Evolutionary conservation across 2,888 invertebrate genomes (phyloP).

Genomic region (Agrochola macilenta): DNA sequence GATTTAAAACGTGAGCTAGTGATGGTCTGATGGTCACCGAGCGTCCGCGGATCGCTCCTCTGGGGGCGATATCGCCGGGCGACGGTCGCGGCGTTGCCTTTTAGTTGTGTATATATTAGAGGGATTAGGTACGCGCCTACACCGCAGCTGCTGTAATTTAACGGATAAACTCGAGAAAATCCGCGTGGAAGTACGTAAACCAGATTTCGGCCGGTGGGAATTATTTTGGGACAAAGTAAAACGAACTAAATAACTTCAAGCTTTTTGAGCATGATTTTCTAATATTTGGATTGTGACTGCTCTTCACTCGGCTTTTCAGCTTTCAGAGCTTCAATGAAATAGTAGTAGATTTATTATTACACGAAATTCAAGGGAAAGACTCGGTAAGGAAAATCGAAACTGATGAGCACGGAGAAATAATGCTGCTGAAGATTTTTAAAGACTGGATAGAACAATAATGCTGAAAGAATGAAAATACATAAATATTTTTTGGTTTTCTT

Average conservation of each 20-base stretch:
- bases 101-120: conserved; percentile 89
- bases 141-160: conserved; percentile 82
- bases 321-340: not conserved
- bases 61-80: conserved; percentile 76
- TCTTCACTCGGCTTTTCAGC: too few relatives aligned
- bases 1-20: conserved; percentile 67
- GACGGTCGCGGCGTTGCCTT: conserved; percentile 79
- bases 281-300: not conserved
- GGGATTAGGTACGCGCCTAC: conserved; percentile 80
- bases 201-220: conserved; percentile 67
- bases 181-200: conserved; percentile 77
- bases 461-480: not conserved
- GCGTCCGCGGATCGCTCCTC: conserved; percentile 80
- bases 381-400: not conserved
- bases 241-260: not conserved
- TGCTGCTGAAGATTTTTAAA: not conserved
- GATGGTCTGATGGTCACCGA: conserved; percentile 82
- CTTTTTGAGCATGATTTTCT: not conserved
- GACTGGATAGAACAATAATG: too few relatives aligned
- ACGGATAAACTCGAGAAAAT: conserved; percentile 83
- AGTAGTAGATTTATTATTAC: not conserved
- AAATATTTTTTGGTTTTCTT: not conserved
- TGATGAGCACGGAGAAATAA: not conserved
- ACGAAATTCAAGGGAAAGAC: not conserved
- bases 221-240: conserved; percentile 27